phyloP scores from a whole-genome alignment of 2,888 invertebrate species.

The Polyommatus icarus region DNA sequence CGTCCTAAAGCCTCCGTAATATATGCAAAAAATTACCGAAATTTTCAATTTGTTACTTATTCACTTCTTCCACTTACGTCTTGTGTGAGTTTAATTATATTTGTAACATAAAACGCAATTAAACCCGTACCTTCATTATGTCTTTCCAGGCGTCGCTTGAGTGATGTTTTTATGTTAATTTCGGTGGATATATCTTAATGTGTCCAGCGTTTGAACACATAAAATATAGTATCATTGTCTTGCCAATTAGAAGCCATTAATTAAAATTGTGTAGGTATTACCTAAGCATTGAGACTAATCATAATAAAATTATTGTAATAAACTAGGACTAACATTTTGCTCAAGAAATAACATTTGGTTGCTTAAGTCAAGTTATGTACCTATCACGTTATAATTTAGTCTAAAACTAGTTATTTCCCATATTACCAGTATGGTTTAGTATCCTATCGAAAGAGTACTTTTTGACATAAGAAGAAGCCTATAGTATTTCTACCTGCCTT shows the following conservation, averaged over 20 bases:
- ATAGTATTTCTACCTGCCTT: no score
- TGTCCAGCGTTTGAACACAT: slow-evolving; percentile 6
- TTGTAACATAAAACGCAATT: slow-evolving; percentile 22
- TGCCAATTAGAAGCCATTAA: not conserved
- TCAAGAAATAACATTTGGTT: no score
- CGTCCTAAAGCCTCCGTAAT: no score
- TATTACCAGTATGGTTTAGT: no score
- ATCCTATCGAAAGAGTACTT: no score
- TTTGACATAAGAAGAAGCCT: no score
- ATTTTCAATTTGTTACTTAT: no score
- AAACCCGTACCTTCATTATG: not conserved
- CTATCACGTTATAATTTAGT: no score
- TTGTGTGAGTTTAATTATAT: not conserved
- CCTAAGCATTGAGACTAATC: not conserved
- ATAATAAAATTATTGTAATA: not conserved
- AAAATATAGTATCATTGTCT: not conserved
- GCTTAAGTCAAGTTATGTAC: no score
- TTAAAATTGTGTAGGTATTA: slow-evolving; percentile 6
- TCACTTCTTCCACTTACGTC: no score
- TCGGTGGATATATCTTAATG: not conserved
- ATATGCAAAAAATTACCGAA: no score
- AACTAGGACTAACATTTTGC: not conserved
- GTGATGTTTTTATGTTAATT: slow-evolving; percentile 15
- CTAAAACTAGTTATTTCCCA: no score
- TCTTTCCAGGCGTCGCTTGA: not conserved